Conservation (phyloP, 2,113 vertebrate genomes). For the Diphyllodes magnificus region DNA sequence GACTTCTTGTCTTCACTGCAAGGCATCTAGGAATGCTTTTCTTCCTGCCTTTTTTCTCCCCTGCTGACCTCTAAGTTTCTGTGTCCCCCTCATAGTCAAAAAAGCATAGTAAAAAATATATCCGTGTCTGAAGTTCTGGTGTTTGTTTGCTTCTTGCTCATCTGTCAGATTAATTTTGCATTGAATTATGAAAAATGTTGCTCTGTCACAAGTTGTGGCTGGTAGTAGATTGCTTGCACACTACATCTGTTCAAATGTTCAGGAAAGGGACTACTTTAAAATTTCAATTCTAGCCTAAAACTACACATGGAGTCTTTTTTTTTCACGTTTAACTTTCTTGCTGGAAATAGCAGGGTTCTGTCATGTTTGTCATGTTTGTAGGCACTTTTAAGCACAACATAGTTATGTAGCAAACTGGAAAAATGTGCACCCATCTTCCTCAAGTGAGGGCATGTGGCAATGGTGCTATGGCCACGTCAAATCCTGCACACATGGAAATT, state of each 20-base stretch:
- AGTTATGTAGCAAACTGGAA: neutral
- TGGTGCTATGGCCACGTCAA: neutral
- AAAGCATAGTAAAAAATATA: neutral
- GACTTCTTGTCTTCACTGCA: neutral
- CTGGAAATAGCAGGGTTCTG: neutral
- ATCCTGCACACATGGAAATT: neutral
- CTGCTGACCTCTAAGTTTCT: neutral
- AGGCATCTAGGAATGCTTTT: neutral
- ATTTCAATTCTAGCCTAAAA: neutral
- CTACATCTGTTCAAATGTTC: neutral
- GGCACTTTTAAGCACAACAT: neutral
- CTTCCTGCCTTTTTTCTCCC: neutral
- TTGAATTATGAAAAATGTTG: neutral
- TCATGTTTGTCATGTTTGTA: neutral
- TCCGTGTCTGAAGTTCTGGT: neutral
- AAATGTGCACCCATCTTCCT: neutral
- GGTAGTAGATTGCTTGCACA: neutral
- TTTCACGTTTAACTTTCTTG: neutral
- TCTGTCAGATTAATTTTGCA: neutral
- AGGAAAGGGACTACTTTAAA: neutral
- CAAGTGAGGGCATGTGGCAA: neutral
- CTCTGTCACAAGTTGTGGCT: neutral
- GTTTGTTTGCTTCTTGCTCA: neutral
- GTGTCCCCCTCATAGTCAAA: neutral
- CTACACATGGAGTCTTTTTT: neutral